These are phyloP conservation scores for Parnassius orleans DNA, from an alignment of 2,888 invertebrate species.

Conservation along the genomic window DNA sequence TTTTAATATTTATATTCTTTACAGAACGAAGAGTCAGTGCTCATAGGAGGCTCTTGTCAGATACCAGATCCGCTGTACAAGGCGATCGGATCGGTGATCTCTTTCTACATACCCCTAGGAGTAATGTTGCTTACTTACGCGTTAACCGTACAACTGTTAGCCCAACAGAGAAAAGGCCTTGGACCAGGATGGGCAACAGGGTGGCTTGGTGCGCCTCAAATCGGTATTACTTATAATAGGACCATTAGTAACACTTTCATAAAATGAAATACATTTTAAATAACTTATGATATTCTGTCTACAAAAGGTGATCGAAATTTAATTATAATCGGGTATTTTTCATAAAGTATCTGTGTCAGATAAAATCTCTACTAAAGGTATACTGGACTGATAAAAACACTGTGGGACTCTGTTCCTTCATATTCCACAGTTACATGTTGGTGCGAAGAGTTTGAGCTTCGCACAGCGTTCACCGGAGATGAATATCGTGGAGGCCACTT, in stretches of 20 bases:
- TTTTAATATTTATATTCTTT: conserved; percentile 40
- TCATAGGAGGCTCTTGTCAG: conserved; percentile 91
- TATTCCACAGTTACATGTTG: too few species aligned
- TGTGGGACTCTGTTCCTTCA: too few species aligned
- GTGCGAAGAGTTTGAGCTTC: too few species aligned
- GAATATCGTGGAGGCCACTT: too few species aligned
- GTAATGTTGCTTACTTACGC: conserved; percentile 98
- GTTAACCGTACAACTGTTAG: conserved; percentile 92
- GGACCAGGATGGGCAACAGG: conserved; percentile 87
- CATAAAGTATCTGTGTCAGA: too few species aligned
- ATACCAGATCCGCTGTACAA: conserved; percentile 94
- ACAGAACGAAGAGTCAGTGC: conserved; percentile 90
- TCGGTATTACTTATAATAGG: conserved; percentile 62
- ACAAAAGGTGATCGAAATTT: too few species aligned
- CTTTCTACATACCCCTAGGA: conserved; percentile 96
- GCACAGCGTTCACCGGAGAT: too few species aligned
- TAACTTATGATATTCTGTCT: too few species aligned
- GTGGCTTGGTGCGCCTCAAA: conserved; percentile 84
- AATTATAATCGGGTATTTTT: too few species aligned
- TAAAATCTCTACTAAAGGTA: too few species aligned
- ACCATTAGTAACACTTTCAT: not conserved
- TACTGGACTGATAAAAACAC: too few species aligned
- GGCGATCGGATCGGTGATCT: conserved; percentile 95
- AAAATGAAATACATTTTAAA: not conserved
- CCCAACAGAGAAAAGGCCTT: conserved; percentile 88